Percentiles rank a stretch among this genome's conserved stretches.
These are phyloP conservation scores for Poecilobothrus nobilitatus DNA, from an alignment of 2,888 invertebrate genomes.

Conservation along the genomic window DNA sequence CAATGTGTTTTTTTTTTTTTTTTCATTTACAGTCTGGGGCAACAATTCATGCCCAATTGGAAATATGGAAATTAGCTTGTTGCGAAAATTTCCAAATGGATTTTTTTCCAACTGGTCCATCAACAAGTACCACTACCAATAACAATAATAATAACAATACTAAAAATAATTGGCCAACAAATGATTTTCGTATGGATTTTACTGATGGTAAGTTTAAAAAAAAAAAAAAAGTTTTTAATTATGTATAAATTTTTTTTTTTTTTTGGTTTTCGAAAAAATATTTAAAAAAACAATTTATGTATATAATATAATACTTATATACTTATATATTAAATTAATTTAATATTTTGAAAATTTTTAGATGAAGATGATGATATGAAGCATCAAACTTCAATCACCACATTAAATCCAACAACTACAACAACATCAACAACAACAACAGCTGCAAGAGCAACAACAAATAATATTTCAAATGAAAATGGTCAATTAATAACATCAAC, in stretches of 20 bases:
- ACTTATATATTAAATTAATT: too few relatives aligned
- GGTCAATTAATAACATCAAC: background rate
- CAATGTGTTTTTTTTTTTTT: slow-evolving; percentile 16
- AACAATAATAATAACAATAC: background rate
- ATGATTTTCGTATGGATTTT: slow-evolving; percentile 29
- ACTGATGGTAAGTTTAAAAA: slow-evolving; percentile 34
- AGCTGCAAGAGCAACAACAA: slow-evolving; percentile 17
- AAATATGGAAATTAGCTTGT: slow-evolving; percentile 82
- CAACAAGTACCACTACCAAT: slow-evolving; percentile 14
- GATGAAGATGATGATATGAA: slow-evolving; percentile 46
- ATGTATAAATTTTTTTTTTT: background rate
- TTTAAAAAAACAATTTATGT: too few relatives aligned
- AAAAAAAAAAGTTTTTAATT: background rate
- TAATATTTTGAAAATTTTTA: slow-evolving; percentile 27
- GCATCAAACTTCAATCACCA: slow-evolving; percentile 20
- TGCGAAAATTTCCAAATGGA: slow-evolving; percentile 49
- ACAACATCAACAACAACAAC: background rate
- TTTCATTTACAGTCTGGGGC: slow-evolving; percentile 61
- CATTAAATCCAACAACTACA: slow-evolving; percentile 19
- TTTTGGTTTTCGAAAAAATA: too few relatives aligned
- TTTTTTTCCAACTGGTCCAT: slow-evolving; percentile 31
- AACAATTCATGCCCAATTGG: slow-evolving; percentile 76
- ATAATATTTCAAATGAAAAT: slow-evolving; percentile 21
- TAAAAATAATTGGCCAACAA: slow-evolving; percentile 27
- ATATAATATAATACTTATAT: too few relatives aligned